Base-by-base conservation (phyloP, 1,140 invertebrate genomes). In the Plectrocnemia conspersa region DNA sequence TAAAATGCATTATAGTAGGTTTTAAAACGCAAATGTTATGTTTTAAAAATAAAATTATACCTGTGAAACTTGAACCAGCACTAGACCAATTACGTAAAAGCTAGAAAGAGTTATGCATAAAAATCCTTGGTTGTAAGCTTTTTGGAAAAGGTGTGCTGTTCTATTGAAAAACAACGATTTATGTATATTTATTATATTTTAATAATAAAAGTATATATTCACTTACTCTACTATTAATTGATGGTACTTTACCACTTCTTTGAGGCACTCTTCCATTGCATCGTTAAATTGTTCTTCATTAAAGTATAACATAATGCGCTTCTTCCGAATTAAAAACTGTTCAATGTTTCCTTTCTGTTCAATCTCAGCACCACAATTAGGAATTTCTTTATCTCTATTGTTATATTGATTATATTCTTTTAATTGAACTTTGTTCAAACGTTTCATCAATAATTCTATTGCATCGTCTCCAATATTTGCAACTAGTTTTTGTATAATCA, bases 31-130 rank as follows among this genome's bases (percentile, higher is more conserved):
- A n/a, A n/a, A n/a, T n/a, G n/a, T n/a, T n/a, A n/a, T n/a, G n/a
- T n/a, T n/a, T n/a, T n/a, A n/a, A n/a, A n/a, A n/a, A n/a, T n/a
- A n/a, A 38, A 21, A 50, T 22, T 25, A 46, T 49, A 59, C 57
- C 47, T 33, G 40, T 25, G 59, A 45, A 27, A 52, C 50, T 29
- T 61, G 59, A 4, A 61, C 59, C 5, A 61, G 23, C 11, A 57
- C 54, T n/a, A 61, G 47, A 27, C 59, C 59, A 0, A 61, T 61
- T 0, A 57, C 59, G 22, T 61, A 61, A 23, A 56, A 61, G 25
- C 59, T 61, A 4, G 59, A 61, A 4, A 56, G 13, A n/a, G 52
- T 61, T 53, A 54, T 54, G 27, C 50, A 54, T 3, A 57, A 27
- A 32, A 57, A 57, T 9, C 46, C 54, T 23, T 44, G 18, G 19